Evolutionary conservation across 2,888 invertebrate species (phyloP).

Genomic region (Coremacera marginata): DNA sequence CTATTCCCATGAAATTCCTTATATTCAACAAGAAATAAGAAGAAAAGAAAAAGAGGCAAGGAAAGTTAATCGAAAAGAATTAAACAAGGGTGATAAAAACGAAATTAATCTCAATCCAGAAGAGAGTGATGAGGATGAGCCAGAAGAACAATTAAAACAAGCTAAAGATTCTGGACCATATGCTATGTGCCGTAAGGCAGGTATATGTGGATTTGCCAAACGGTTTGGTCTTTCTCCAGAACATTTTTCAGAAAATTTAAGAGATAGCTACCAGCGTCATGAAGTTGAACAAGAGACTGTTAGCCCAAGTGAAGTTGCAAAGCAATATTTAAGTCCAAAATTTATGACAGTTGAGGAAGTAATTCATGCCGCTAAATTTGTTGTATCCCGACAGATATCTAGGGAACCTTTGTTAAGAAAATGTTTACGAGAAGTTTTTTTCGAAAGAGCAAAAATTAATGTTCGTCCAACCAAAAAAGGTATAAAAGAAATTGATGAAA

Average conservation of each 20-base stretch:
- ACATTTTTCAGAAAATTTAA: constrained; percentile 95
- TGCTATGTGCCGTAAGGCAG: constrained; percentile 86
- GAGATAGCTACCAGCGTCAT: constrained; percentile 94
- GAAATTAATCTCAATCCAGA: constrained; percentile 77
- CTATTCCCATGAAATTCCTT: constrained; percentile 86
- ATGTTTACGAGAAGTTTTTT: constrained; percentile 86
- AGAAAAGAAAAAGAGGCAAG: constrained; percentile 77
- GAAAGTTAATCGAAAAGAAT: constrained; percentile 70
- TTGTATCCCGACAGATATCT: constrained; percentile 94
- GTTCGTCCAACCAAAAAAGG: constrained; percentile 91
- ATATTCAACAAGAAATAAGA: constrained; percentile 83
- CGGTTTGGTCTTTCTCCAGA: constrained; percentile 94
- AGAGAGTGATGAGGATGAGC: constrained; percentile 73
- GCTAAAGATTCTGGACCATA: constrained; percentile 91
- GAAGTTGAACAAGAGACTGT: constrained; percentile 93
- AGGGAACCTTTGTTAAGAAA: constrained; percentile 90
- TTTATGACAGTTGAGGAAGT: constrained; percentile 84
- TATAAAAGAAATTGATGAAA: constrained; percentile 94
- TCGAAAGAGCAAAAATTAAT: constrained; percentile 87
- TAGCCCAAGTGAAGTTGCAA: constrained; percentile 86
- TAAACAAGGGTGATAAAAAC: constrained; percentile 53
- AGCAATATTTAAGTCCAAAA: constrained; percentile 78
- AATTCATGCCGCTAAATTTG: constrained; percentile 89
- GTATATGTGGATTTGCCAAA: constrained; percentile 86
- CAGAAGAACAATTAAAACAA: constrained; percentile 81